Evolutionary conservation across 2,113 vertebrate species (phyloP).

Genomic region (Brachypteracias leptosomus): DNA sequence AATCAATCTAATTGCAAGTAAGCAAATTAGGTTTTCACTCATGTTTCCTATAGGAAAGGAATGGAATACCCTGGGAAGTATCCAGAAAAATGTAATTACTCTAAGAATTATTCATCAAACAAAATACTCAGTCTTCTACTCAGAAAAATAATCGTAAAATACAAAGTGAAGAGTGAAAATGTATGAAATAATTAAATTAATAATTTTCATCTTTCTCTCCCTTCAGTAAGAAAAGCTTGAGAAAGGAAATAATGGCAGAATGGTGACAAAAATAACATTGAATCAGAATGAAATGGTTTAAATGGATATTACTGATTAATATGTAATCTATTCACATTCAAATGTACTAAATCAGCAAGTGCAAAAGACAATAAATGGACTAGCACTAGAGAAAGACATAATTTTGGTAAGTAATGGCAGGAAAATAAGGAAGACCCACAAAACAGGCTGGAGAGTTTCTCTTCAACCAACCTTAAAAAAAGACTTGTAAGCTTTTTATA

Average conservation of each 20-base stretch:
- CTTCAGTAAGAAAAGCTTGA: not conserved
- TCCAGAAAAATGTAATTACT: not conserved
- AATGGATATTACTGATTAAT: not conserved
- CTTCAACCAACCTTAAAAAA: not conserved
- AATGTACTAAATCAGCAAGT: not conserved
- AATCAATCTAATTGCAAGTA: not conserved
- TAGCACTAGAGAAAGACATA: not conserved
- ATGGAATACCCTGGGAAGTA: not conserved
- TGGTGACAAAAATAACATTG: not conserved
- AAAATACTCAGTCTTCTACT: not conserved
- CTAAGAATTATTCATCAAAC: not conserved
- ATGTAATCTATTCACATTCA: not conserved
- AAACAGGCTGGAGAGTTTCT: not conserved
- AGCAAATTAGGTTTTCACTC: not conserved
- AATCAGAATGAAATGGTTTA: not conserved
- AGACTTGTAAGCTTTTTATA: not conserved
- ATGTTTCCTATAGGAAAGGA: not conserved
- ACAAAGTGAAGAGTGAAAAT: not conserved
- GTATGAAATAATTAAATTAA: not conserved
- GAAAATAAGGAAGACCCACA: not conserved
- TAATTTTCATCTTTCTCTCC: not conserved
- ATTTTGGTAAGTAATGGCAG: not conserved
- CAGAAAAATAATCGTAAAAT: not conserved
- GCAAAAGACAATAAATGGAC: not conserved
- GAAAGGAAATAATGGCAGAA: not conserved